A percentile compares a stretch with the other conserved stretches of the same genome.
phyloP scores from a whole-genome alignment of 2,888 invertebrate species.

The Eubasilissa splendida region DNA sequence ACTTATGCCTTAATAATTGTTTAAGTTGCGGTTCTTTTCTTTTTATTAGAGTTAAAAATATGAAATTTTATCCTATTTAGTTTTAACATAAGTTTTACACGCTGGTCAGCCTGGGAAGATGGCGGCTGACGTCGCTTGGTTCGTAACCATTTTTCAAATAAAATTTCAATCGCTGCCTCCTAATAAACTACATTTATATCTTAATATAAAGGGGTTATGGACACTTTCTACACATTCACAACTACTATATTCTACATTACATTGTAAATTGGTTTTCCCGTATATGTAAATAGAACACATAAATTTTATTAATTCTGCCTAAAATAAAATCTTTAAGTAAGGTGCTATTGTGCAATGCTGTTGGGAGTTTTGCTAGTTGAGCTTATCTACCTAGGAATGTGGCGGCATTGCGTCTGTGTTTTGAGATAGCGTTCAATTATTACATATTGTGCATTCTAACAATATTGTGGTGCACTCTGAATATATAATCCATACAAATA shows the following conservation, averaged over 20 bases:
- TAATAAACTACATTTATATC: slow-evolving; percentile 31
- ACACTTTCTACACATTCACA: slow-evolving; percentile 44
- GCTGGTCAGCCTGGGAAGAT: slow-evolving; percentile 24
- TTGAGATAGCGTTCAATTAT: not conserved
- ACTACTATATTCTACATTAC: slow-evolving; percentile 40
- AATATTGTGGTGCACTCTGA: slow-evolving; percentile 26
- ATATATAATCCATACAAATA: slow-evolving; percentile 4
- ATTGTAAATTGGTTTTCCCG: slow-evolving; percentile 51
- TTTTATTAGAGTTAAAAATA: slow-evolving; percentile 52
- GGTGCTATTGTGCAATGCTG: slow-evolving; percentile 43
- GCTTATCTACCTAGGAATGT: not conserved
- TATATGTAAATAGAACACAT: slow-evolving; percentile 43
- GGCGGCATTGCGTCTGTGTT: too few species aligned
- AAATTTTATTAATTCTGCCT: slow-evolving; percentile 29
- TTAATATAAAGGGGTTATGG: slow-evolving; percentile 48
- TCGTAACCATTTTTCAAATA: slow-evolving; percentile 39
- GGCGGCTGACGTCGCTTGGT: slow-evolving; percentile 36
- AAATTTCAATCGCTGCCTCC: slow-evolving; percentile 42
- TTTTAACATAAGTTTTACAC: slow-evolving; percentile 47
- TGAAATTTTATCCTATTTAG: slow-evolving; percentile 48
- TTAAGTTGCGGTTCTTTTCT: slow-evolving; percentile 54
- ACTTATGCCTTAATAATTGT: slow-evolving; percentile 57
- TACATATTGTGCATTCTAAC: slow-evolving; percentile 4
- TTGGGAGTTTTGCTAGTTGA: not conserved
- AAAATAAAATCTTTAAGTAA: slow-evolving; percentile 12